Percentiles rank a stretch among this genome's conserved stretches.
Evolutionary conservation across 2,113 vertebrate genomes (phyloP).

Genomic region (Paramormyrops kingsleyae): DNA sequence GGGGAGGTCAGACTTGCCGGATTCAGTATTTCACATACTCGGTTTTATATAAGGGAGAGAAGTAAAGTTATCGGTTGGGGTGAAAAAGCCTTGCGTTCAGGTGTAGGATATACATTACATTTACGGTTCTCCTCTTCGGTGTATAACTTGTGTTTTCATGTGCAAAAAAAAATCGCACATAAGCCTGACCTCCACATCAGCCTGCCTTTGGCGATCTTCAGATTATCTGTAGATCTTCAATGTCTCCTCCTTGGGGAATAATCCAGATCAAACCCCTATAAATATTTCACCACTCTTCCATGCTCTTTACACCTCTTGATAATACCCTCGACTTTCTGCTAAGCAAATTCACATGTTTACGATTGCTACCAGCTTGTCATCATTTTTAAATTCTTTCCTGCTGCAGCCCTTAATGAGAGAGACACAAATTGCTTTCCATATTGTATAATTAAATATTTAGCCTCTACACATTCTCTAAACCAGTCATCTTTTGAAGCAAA

Average conservation of each 20-base stretch:
- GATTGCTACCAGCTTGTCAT: slow-evolving; percentile 43
- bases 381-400: slow-evolving; percentile 39
- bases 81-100: slow-evolving; percentile 42
- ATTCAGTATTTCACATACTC: slow-evolving; percentile 57
- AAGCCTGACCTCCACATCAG: slow-evolving; percentile 55
- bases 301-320: slow-evolving; percentile 36
- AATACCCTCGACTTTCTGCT: slow-evolving; percentile 32
- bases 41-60: slow-evolving; percentile 56
- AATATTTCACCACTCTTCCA: slow-evolving; percentile 66
- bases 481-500: background rate
- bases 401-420: slow-evolving; percentile 46
- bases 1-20: slow-evolving; percentile 55
- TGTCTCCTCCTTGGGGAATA: slow-evolving; percentile 55
- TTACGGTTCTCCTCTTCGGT: slow-evolving; percentile 29
- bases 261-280: slow-evolving; percentile 62
- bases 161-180: slow-evolving; percentile 53
- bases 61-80: slow-evolving; percentile 45
- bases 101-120: slow-evolving; percentile 39
- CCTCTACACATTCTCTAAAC: slow-evolving; percentile 10
- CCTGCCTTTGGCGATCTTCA: slow-evolving; percentile 63
- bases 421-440: slow-evolving; percentile 31
- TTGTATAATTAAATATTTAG: slow-evolving; percentile 46
- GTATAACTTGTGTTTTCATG: slow-evolving; percentile 60
- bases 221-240: slow-evolving; percentile 49
- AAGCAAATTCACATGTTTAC: slow-evolving; percentile 25